Evolutionary conservation across 2,113 vertebrate genomes (phyloP).

Genomic region (Ariopsis seemanni): DNA sequence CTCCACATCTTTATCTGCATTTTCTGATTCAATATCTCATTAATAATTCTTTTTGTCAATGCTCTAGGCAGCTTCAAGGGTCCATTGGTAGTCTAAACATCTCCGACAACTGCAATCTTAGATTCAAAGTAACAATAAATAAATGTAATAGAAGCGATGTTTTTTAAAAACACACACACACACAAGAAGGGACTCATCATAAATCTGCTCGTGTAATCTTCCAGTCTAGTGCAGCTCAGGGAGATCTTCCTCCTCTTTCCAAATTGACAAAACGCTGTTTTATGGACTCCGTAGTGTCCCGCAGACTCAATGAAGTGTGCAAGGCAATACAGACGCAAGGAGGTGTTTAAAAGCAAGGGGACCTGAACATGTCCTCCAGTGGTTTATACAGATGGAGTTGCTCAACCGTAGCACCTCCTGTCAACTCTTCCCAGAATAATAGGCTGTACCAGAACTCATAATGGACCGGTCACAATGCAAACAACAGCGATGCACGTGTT

Average conservation of each 20-base stretch:
- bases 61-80: conserved; percentile 3
- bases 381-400: conserved; percentile 31
- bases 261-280: conserved; percentile 23
- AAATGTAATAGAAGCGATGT: conserved; percentile 8
- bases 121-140: conserved; percentile 28
- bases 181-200: conserved; percentile 11
- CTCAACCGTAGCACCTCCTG: conserved; percentile 13
- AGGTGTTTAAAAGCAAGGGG: conserved; percentile 31
- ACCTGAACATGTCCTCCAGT: conserved; percentile 26
- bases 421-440: conserved; percentile 1
- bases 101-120: neutral
- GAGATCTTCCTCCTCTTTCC: neutral
- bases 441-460: neutral
- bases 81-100: conserved; percentile 40
- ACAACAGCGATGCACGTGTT: neutral
- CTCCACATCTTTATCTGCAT: conserved; percentile 16
- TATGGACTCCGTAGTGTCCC: conserved; percentile 14
- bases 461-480: neutral
- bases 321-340: conserved; percentile 1
- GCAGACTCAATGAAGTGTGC: neutral
- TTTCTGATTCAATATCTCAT: conserved; percentile 29
- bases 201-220: conserved; percentile 31
- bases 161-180: too few relatives aligned
- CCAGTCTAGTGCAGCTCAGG: conserved; percentile 16
- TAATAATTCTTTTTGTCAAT: conserved; percentile 44